A percentile compares a stretch with the other conserved stretches of the same genome.
Evolutionary conservation across 2,888 invertebrate genomes (phyloP).

Genomic region (Morpho achilles): DNA sequence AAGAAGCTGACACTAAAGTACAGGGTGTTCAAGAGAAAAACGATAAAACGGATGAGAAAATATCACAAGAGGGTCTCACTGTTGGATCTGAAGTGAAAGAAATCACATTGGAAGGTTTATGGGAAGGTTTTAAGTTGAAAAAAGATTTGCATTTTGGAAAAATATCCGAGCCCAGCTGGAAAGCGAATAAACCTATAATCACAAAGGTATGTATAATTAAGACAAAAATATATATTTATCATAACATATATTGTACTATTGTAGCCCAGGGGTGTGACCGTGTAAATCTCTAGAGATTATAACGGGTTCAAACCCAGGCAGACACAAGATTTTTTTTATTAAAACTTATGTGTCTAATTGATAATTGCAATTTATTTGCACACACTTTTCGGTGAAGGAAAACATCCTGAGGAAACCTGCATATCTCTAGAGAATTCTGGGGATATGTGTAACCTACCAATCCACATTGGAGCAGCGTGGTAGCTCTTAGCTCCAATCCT

Average conservation of each 20-base stretch:
- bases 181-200: conserved; percentile 53
- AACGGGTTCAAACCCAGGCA: too few relatives aligned
- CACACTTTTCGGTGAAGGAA: too few relatives aligned
- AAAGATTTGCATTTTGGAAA: conserved; percentile 65
- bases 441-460: too few relatives aligned
- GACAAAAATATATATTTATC: neutral
- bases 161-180: conserved; percentile 63
- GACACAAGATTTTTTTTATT: too few relatives aligned
- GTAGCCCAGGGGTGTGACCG: too few relatives aligned
- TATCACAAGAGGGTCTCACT: conserved; percentile 37
- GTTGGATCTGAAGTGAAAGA: conserved; percentile 54
- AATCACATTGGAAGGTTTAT: conserved; percentile 56
- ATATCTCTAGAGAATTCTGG: too few relatives aligned
- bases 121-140: conserved; percentile 61
- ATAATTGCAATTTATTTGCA: too few relatives aligned
- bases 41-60: conserved; percentile 35
- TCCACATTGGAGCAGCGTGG: too few relatives aligned
- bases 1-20: conserved; percentile 32
- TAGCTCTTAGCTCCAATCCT: too few relatives aligned
- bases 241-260: neutral
- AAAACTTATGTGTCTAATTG: too few relatives aligned
- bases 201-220: conserved; percentile 50
- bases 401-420: too few relatives aligned
- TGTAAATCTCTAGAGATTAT: too few relatives aligned
- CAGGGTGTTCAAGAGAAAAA: conserved; percentile 25